Evolutionary conservation across 1,140 invertebrate genomes (phyloP).

Genomic region (Aleiodes sp.): DNA sequence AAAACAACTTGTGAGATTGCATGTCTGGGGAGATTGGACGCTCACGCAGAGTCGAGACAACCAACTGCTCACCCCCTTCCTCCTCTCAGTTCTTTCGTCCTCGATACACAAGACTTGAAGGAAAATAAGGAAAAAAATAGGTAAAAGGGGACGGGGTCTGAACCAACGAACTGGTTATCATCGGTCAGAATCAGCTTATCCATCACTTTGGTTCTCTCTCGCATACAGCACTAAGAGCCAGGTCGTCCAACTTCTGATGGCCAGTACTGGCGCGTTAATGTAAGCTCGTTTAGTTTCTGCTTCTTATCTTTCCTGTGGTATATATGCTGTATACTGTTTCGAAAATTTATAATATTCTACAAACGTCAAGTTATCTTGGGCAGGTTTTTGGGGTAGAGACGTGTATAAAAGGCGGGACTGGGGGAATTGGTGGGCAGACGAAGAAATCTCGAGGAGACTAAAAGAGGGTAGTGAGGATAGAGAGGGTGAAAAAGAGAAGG

Average conservation of each 20-base stretch:
- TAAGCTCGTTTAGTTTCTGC: conserved; percentile 44
- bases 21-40: conserved; percentile 47
- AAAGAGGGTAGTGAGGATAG: neutral
- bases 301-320: conserved; percentile 43
- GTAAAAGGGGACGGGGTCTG: conserved; percentile 25
- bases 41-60: conserved; percentile 40
- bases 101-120: conserved; percentile 18
- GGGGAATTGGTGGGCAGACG: conserved; percentile 5
- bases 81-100: conserved; percentile 22
- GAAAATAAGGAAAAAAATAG: no score
- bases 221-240: neutral
- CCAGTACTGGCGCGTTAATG: conserved; percentile 43
- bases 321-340: conserved; percentile 24
- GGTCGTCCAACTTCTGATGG: conserved; percentile 21
- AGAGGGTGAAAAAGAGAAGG: neutral
- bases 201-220: conserved; percentile 43
- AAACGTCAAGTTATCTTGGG: conserved; percentile 33
- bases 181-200: conserved; percentile 48
- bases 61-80: conserved; percentile 1
- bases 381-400: neutral
- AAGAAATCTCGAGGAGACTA: neutral
- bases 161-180: conserved; percentile 44
- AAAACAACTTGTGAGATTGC: conserved; percentile 37
- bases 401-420: conserved; percentile 2
- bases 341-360: conserved; percentile 47